Conservation (phyloP, 1,140 invertebrate species). For the Euwallacea fornicatus region DNA sequence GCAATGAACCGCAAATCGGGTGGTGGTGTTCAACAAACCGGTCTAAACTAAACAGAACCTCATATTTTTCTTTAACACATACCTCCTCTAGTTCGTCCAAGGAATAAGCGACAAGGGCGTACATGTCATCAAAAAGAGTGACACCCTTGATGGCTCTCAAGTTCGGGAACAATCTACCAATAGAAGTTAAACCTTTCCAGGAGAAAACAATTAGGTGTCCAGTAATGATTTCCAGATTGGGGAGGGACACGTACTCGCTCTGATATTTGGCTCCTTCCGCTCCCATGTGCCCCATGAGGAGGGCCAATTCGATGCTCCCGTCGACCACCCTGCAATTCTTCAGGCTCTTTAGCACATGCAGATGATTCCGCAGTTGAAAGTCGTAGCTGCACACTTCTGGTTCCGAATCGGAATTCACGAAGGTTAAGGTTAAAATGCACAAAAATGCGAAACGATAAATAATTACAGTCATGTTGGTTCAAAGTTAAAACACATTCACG, state of each 20-base stretch:
- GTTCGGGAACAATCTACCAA: conserved; percentile 90
- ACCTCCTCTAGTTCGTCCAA: conserved; percentile 56
- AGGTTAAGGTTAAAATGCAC: neutral
- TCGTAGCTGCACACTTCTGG: neutral
- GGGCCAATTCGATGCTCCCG: conserved; percentile 2
- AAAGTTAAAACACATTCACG: conserved; percentile 3
- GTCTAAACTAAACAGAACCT: too few species aligned
- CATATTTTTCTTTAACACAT: neutral
- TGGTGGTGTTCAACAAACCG: too few species aligned
- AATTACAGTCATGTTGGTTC: too few species aligned
- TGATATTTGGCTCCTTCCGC: neutral
- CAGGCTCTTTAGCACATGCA: neutral
- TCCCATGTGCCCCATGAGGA: neutral
- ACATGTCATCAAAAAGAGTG: conserved; percentile 79
- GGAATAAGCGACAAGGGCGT: conserved; percentile 85
- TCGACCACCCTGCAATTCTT: conserved; percentile 5
- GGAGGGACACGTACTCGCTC: conserved; percentile 54
- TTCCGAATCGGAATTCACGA: neutral
- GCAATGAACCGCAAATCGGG: too few species aligned
- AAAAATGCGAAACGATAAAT: neutral
- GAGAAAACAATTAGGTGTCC: conserved; percentile 73
- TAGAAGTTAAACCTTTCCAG: conserved; percentile 72
- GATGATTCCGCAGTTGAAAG: neutral
- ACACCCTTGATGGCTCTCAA: conserved; percentile 87
- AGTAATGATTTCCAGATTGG: conserved; percentile 68